phyloP scores from a whole-genome alignment of 2,888 invertebrate genomes.

The Dascillus cervinus region DNA sequence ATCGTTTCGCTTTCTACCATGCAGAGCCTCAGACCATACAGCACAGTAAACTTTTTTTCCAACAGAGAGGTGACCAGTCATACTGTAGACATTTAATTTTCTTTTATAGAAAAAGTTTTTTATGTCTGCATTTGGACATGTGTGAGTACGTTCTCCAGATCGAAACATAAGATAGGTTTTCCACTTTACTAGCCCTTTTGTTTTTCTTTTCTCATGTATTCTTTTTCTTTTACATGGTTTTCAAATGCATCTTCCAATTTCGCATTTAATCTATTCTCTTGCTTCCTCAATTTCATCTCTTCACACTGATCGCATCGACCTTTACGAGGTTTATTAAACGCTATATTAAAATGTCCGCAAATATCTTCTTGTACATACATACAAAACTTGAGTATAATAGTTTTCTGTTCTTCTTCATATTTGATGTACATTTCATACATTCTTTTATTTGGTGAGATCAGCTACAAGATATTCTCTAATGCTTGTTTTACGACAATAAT shows the following conservation, averaged over 20 bases:
- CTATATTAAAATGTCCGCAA: slow-evolving; percentile 8
- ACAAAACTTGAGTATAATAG: too few species aligned
- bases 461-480: too few species aligned
- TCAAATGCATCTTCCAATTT: background rate
- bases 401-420: too few species aligned
- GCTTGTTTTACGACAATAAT: too few species aligned
- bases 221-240: slow-evolving; percentile 3
- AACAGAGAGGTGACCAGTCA: slow-evolving; percentile 23
- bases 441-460: too few species aligned
- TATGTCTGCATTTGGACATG: slow-evolving; percentile 22
- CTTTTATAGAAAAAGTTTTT: slow-evolving; percentile 20
- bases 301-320: slow-evolving; percentile 10
- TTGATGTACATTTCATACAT: too few species aligned
- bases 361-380: too few species aligned
- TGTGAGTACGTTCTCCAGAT: slow-evolving; percentile 21
- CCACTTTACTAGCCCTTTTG: slow-evolving; percentile 1
- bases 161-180: slow-evolving; percentile 7
- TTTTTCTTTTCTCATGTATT: slow-evolving; percentile 1
- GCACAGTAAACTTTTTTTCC: slow-evolving; percentile 26
- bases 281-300: slow-evolving; percentile 1
- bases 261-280: slow-evolving; percentile 1
- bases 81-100: slow-evolving; percentile 20
- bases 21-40: slow-evolving; percentile 21
- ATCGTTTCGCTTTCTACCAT: slow-evolving; percentile 22
- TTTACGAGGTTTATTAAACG: slow-evolving; percentile 12